phyloP scores from a whole-genome alignment of 1,140 invertebrate species.

The Eupristina koningsbergeri region DNA sequence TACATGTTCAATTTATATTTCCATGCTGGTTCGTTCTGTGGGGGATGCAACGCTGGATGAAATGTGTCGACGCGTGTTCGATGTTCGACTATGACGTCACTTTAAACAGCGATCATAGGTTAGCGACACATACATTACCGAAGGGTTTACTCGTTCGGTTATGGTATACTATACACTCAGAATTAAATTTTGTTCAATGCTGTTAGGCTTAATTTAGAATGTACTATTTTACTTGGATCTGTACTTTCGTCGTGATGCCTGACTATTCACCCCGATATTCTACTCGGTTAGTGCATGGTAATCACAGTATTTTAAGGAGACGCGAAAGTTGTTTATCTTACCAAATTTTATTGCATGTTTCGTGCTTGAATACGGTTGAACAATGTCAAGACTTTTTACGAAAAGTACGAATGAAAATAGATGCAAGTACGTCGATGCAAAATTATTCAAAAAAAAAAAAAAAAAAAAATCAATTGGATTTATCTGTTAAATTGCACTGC shows the following conservation, averaged over 20 bases:
- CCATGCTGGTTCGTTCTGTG: conserved; percentile 71
- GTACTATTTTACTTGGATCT: conserved; percentile 11
- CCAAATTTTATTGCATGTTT: not conserved
- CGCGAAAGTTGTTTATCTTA: conserved; percentile 43
- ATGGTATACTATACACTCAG: conserved; percentile 59
- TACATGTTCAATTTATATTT: conserved; percentile 64
- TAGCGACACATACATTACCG: conserved; percentile 68
- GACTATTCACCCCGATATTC: conserved; percentile 9
- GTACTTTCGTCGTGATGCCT: conserved; percentile 23
- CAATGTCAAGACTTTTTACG: not conserved
- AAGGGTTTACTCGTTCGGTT: conserved; percentile 60
- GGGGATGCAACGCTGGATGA: conserved; percentile 71
- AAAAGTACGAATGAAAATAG: not conserved
- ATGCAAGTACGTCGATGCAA: not conserved
- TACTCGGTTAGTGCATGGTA: conserved; percentile 27
- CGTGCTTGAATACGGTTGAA: not conserved
- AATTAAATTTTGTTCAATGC: conserved; percentile 46
- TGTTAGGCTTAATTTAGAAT: conserved; percentile 24
- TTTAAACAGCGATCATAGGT: conserved; percentile 73
- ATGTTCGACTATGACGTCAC: conserved; percentile 71
- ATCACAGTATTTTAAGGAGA: conserved; percentile 23
- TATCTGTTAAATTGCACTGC: not conserved
- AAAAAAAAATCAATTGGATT: not conserved
- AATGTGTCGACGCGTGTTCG: conserved; percentile 67
- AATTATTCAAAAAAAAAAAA: not conserved